Evolutionary conservation across 1,140 invertebrate species (phyloP).

Genomic region (Ceratoteleas bidentatus): DNA sequence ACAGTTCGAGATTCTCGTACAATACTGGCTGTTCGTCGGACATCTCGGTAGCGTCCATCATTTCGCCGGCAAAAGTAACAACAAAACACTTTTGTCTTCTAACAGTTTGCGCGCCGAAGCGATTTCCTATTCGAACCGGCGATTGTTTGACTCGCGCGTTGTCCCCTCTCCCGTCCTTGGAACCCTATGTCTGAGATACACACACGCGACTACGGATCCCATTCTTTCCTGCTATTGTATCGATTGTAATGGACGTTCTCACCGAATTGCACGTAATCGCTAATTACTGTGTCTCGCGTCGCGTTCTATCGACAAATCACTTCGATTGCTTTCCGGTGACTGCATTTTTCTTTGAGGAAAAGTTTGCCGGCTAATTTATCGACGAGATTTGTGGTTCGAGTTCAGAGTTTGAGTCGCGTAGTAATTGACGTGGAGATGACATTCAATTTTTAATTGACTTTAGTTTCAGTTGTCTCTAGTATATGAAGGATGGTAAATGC

Average conservation of each 20-base stretch:
- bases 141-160: constrained; percentile 22
- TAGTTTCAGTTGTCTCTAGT: too few species aligned
- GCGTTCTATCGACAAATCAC: too few species aligned
- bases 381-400: too few species aligned
- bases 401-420: too few species aligned
- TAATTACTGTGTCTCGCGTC: too few species aligned
- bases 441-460: too few species aligned
- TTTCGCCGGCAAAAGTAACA: constrained; percentile 10
- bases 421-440: too few species aligned
- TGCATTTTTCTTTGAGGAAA: too few species aligned
- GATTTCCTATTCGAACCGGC: constrained; percentile 13
- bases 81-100: constrained; percentile 10
- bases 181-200: neutral
- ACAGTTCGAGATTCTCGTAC: constrained; percentile 83
- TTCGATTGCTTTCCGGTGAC: too few species aligned
- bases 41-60: constrained; percentile 20
- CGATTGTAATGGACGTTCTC: constrained; percentile 35
- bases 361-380: too few species aligned
- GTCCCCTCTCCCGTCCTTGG: constrained; percentile 38
- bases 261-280: constrained; percentile 47
- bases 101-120: neutral
- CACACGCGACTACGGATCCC: constrained; percentile 27
- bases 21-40: constrained; percentile 52
- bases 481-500: too few species aligned
- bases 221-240: constrained; percentile 50